Conservation (phyloP, 2,888 invertebrate genomes). For the Conchocele bisecta region DNA sequence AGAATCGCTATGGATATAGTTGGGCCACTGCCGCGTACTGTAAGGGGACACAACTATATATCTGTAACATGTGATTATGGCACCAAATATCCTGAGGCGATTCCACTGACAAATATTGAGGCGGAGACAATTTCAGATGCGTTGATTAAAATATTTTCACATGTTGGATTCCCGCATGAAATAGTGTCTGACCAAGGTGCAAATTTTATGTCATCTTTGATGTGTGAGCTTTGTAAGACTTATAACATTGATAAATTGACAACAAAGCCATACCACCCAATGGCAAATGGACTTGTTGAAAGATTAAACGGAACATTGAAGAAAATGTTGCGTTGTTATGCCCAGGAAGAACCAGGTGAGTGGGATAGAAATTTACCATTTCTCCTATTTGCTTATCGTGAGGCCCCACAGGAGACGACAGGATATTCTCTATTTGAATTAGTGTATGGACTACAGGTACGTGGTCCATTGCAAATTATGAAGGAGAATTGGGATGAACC, state of each 20-base stretch:
- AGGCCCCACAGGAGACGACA: constrained; percentile 3
- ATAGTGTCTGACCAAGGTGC: too few species aligned
- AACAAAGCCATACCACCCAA: constrained; percentile 3
- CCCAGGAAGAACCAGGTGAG: neutral
- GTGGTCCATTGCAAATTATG: neutral
- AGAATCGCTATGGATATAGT: constrained; percentile 2
- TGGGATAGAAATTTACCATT: constrained; percentile 5
- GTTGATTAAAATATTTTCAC: neutral
- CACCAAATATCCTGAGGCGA: constrained; percentile 3
- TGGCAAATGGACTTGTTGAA: constrained; percentile 6
- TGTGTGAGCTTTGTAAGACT: neutral
- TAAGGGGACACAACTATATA: constrained; percentile 10
- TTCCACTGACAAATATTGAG: neutral
- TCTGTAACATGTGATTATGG: constrained; percentile 1
- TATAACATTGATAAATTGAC: too few species aligned
- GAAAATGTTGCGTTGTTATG: constrained; percentile 7
- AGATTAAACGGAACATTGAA: too few species aligned
- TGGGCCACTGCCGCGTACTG: neutral
- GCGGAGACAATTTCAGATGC: neutral
- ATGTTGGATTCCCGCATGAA: neutral
- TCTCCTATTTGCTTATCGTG: constrained; percentile 6
- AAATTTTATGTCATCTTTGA: constrained; percentile 6
- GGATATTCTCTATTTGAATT: constrained; percentile 3
- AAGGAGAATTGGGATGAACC: constrained; percentile 1
- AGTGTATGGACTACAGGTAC: neutral